Percentiles rank a stretch among this genome's conserved stretches.
Conservation (phyloP, 1,140 invertebrate species). For the Homalodisca vitripennis region DNA sequence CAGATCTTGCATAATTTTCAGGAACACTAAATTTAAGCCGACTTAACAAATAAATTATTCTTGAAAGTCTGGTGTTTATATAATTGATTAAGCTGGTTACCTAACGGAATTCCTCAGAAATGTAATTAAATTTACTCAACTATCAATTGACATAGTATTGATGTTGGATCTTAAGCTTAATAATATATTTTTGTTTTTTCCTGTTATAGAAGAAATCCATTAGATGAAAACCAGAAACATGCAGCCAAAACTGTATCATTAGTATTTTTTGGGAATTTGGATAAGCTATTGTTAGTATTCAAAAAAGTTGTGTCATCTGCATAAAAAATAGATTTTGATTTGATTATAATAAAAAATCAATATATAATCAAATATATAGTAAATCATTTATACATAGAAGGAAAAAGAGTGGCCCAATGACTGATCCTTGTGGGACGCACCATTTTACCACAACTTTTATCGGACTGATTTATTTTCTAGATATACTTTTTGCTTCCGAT, state of each 20-base stretch:
- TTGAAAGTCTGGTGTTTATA: neutral
- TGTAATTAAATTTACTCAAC: neutral
- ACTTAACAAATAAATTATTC: neutral
- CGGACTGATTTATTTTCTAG: neutral
- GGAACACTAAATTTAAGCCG: neutral
- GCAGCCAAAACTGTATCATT: neutral
- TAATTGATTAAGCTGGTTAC: neutral
- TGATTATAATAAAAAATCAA: no score
- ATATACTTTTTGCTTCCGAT: neutral
- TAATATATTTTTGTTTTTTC: neutral
- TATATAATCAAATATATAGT: no score
- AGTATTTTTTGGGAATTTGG: neutral
- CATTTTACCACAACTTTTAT: neutral
- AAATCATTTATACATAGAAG: neutral
- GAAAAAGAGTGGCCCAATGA: neutral
- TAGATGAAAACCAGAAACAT: neutral
- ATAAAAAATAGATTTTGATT: neutral
- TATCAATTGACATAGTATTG: neutral
- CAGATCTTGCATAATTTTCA: neutral
- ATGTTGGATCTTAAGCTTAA: neutral
- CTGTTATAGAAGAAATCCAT: neutral
- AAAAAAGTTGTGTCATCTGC: conserved; percentile 6
- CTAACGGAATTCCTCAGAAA: neutral
- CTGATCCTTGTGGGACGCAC: neutral
- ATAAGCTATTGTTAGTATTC: neutral